Base-by-base conservation (phyloP, 2,888 invertebrate genomes). In the Listrodromus nycthemerus region DNA sequence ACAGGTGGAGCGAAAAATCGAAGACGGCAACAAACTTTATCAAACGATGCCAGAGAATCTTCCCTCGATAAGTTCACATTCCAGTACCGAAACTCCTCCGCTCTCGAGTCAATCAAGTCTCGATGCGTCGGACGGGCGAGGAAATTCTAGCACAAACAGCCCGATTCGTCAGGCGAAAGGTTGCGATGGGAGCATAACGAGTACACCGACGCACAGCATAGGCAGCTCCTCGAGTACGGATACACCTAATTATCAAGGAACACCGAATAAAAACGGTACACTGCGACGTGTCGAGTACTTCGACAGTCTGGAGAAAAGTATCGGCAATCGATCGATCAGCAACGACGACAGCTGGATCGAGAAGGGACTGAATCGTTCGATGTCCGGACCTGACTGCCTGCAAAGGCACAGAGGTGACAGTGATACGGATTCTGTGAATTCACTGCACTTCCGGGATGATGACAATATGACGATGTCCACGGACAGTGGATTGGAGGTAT, bases 31-130 rank as follows among this genome's bases (percentile, higher is more conserved):
- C 65, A 96, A 96, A 90, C 92, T 95, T 41, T 96, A 96, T 91
- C 96, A 95, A 93, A 96, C 96, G 21, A 95, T 96, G 96, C 96
- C 96, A 0, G 94, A 95, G 70, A 95, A 95, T 83, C 93, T 96
- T 66, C 94, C 95, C 13, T 95, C 95, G 13, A 95, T 95, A 88
- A 93, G 93, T 73, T 94, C 94, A 86, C 92, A 92, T 87, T 94
- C 94, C 82, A 94, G 91, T 86, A 82, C 74, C 24, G 91, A 91
- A 5, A 87, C 87, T 16, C 82, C 89, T 65, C 86, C 89, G 8
- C 82, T 86, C 30, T 87, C 90, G 1, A 76, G 74, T 21, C 90
- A 91, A 21, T 90, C 90, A 8, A 92, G 89, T 77, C 75, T 88
- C 19, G 90, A 91, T 37, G 86, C 85, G n/a, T 84, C 89, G 8